Evolutionary conservation across 1,140 invertebrate species (phyloP), one percentile per base, ranked within the genome.

Genomic region (Oryctes rhinoceros): DNA sequence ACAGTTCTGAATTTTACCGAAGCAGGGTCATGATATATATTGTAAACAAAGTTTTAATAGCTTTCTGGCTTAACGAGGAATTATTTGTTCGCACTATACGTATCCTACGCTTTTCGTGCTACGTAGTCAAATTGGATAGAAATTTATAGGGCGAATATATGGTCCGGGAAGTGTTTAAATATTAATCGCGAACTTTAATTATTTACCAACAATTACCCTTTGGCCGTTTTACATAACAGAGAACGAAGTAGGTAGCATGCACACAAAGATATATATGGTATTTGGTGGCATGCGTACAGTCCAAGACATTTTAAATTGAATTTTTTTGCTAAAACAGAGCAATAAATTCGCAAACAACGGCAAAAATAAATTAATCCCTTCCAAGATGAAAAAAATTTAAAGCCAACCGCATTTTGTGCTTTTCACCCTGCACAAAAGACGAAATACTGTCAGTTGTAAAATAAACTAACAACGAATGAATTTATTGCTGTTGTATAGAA

Each of bases 1-100:
- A 53, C 49, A 53, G 49, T 53, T 53, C 49, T 53, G 49, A 53
- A 53, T 53, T 53, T 53, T 53, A 53, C 49, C 49, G 49, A 53
- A 53, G 49, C 49, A 53, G 49, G 49, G 49, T 53, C 49, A 53
- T 53, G 49, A 53, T 53, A 53, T 44, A 44, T 53, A 53, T 53
- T 53, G 49, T 53, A 53, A 53, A 53, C 49, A 53, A 53, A 53
- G 49, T 53, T 53, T 53, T 53, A 53, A 53, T 53, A 53, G 49
- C 49, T 53, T 53, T 53, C 49, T 53, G 49, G 49, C 49, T 53
- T 53, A 53, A 53, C 49, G 49, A 53, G 49, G 49, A 53, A 53
- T 53, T 53, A 53, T 53, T 53, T 53, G 49, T 13, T 53, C 49
- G 13, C n/a, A n/a, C 6, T 53, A n/a, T 53, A n/a, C n/a, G n/a